These are phyloP conservation scores for Acrocera orbiculus DNA, from an alignment of 2,888 invertebrate genomes.

Conservation along the genomic window DNA sequence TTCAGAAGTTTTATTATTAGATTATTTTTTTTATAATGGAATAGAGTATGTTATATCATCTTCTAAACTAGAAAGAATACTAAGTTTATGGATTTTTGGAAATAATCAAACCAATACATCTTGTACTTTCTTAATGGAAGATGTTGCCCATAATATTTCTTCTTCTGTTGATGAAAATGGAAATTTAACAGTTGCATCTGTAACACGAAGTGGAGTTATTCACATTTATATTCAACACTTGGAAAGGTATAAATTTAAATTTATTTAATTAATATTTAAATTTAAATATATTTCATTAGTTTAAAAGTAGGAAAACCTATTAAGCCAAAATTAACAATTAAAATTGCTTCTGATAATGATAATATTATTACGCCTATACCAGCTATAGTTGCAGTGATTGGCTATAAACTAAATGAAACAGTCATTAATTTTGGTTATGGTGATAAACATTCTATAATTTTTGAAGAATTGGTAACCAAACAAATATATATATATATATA, in stretches of 20 bases:
- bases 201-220: conserved; percentile 58
- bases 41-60: conserved; percentile 24
- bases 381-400: conserved; percentile 32
- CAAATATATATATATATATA: not conserved
- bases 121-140: conserved; percentile 50
- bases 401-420: conserved; percentile 21
- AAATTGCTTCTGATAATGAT: conserved; percentile 39
- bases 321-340: conserved; percentile 43
- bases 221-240: conserved; percentile 60
- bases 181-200: conserved; percentile 32
- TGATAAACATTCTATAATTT: conserved; percentile 35
- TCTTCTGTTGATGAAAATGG: conserved; percentile 30
- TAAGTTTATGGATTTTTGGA: conserved; percentile 27
- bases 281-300: conserved; percentile 13
- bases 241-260: conserved; percentile 36
- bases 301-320: conserved; percentile 37
- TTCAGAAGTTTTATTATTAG: conserved; percentile 36
- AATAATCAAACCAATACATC: conserved; percentile 31
- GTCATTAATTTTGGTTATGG: conserved; percentile 41
- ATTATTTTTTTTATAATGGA: conserved; percentile 18
- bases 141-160: conserved; percentile 37
- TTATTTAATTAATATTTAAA: not conserved
- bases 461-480: conserved; percentile 38
- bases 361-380: conserved; percentile 37
- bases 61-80: conserved; percentile 26